These are phyloP conservation scores for Sarcophilus harrisii DNA, from an alignment of 2,797 vertebrate genomes.

Conservation along the genomic window DNA sequence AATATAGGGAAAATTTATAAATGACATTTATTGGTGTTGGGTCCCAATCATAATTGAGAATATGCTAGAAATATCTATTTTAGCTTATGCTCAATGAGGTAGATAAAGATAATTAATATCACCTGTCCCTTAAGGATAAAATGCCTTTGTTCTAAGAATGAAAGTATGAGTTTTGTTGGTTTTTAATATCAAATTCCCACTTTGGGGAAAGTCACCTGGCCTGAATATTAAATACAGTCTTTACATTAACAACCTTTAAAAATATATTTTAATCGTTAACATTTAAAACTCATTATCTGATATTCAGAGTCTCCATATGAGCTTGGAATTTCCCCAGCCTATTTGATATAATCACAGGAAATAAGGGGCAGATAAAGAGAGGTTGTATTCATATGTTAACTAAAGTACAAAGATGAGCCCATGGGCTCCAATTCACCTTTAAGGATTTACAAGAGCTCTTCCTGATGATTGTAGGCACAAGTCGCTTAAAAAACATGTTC, in stretches of 20 bases:
- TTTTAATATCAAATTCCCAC: background rate
- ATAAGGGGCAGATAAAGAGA: background rate
- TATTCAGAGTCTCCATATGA: background rate
- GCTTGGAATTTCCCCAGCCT: background rate
- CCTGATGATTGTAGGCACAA: background rate
- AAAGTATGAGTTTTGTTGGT: background rate
- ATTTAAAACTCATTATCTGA: constrained; percentile 1
- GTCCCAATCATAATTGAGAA: background rate
- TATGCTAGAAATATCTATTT: background rate
- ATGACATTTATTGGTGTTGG: background rate
- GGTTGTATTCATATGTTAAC: background rate
- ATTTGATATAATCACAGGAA: background rate
- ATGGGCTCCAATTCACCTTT: background rate
- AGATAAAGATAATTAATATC: constrained; percentile 13
- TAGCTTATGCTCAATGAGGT: background rate
- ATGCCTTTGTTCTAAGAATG: constrained; percentile 11
- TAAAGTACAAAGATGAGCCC: background rate
- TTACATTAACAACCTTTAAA: background rate
- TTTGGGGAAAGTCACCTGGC: background rate
- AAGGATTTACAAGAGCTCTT: background rate
- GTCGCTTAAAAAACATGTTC: background rate
- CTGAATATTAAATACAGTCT: background rate
- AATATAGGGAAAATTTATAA: background rate
- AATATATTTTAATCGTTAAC: background rate
- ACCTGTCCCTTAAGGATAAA: constrained; percentile 6